Conservation (phyloP, 2,888 invertebrate species). For the Andrena marginata region DNA sequence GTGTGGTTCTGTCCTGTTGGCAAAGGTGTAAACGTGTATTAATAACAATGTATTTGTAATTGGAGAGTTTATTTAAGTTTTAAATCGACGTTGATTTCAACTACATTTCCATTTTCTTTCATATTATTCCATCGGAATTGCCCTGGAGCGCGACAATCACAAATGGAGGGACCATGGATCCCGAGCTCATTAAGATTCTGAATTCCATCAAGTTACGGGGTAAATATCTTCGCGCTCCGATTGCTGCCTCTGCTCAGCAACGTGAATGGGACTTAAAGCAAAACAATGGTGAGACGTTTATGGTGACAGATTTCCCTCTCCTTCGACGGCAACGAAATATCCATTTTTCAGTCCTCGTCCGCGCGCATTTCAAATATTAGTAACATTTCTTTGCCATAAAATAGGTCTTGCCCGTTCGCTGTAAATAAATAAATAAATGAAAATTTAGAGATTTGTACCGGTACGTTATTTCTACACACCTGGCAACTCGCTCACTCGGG, state of each 20-base stretch:
- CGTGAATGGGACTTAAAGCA: neutral
- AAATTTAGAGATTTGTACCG: neutral
- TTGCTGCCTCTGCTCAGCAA: neutral
- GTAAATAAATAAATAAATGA: neutral
- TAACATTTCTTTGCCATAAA: no score
- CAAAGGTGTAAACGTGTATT: no score
- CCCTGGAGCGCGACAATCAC: neutral
- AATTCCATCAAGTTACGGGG: conserved; percentile 21
- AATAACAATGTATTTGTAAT: no score
- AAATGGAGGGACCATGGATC: conserved; percentile 10
- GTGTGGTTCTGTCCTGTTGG: no score
- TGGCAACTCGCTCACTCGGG: no score
- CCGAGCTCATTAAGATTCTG: conserved; percentile 26
- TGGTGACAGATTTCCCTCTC: neutral
- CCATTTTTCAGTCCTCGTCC: neutral
- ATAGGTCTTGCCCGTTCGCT: no score
- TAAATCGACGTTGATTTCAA: no score
- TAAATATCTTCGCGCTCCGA: conserved; percentile 15
- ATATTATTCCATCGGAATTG: conserved; percentile 12
- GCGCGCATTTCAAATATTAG: no score
- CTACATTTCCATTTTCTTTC: conserved; percentile 6
- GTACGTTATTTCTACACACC: no score
- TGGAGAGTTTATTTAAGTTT: no score
- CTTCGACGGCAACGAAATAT: neutral
- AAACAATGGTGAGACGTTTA: conserved; percentile 4